Evolutionary conservation across 2,113 vertebrate species (phyloP).

Genomic region (Empidonax traillii): DNA sequence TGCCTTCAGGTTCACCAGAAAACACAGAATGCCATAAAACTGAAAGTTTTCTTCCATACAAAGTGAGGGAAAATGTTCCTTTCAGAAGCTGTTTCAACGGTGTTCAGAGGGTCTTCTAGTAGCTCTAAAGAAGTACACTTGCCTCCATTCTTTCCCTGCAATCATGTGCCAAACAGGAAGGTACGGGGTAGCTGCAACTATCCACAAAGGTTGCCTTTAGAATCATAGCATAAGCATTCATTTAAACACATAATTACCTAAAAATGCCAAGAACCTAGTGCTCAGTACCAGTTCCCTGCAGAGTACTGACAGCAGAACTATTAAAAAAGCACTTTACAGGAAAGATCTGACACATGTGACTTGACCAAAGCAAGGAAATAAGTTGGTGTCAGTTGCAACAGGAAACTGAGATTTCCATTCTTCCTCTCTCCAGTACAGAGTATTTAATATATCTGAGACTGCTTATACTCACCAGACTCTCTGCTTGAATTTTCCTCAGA

Average conservation of each 20-base stretch:
- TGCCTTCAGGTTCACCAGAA: not conserved
- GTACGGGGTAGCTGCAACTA: not conserved
- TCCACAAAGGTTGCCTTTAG: not conserved
- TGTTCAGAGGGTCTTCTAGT: not conserved
- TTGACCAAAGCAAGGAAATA: not conserved
- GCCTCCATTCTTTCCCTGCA: not conserved
- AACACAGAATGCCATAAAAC: not conserved
- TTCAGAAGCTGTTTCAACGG: not conserved
- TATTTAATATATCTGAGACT: not conserved
- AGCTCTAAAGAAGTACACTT: not conserved
- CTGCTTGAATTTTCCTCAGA: conserved; percentile 78
- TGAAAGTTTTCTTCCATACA: not conserved
- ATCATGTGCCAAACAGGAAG: not conserved
- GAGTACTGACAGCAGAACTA: not conserved
- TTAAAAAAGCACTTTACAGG: not conserved
- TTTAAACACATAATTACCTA: not conserved
- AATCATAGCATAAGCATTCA: not conserved
- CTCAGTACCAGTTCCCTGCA: not conserved
- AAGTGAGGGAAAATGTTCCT: not conserved
- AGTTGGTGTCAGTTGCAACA: fast-evolving
- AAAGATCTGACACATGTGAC: not conserved
- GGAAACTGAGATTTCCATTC: not conserved
- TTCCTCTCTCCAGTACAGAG: not conserved
- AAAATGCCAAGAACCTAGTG: not conserved
- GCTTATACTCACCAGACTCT: conserved; percentile 73